Percentiles rank a stretch among this genome's conserved stretches.
phyloP scores from a whole-genome alignment of 1,140 invertebrate genomes.

The Drosophila punjabiensis region DNA sequence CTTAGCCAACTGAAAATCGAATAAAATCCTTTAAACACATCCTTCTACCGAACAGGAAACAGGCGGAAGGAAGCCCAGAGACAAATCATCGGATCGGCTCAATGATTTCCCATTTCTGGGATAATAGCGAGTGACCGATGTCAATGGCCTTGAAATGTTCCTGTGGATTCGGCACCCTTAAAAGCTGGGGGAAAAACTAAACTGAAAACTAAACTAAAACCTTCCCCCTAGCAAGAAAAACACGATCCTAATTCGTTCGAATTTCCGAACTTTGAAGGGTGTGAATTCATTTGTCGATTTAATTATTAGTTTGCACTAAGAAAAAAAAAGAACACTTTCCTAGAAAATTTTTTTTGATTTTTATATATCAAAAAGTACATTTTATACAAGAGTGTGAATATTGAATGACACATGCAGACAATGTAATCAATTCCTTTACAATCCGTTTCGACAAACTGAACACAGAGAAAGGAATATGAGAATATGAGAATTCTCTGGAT shows the following conservation, averaged over 20 bases:
- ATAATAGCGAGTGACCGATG: conserved; percentile 38
- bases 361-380: background rate
- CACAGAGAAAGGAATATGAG: background rate
- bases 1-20: conserved; percentile 12
- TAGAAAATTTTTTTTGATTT: too few species aligned
- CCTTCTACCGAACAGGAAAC: background rate
- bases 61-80: background rate
- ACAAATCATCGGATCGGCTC: conserved; percentile 42
- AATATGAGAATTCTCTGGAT: background rate
- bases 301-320: conserved; percentile 69
- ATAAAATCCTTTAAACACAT: background rate
- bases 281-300: conserved; percentile 78
- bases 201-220: conserved; percentile 12
- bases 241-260: conserved; percentile 33
- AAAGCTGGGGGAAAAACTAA: background rate
- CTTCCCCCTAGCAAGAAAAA: conserved; percentile 7
- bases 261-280: conserved; percentile 36
- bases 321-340: background rate
- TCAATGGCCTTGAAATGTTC: conserved; percentile 54
- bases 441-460: background rate
- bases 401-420: background rate
- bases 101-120: conserved; percentile 42
- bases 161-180: conserved; percentile 16
- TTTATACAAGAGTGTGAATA: background rate
- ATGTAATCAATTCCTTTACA: background rate